phyloP scores from a whole-genome alignment of 2,113 vertebrate species.

The Scalopus aquaticus region DNA sequence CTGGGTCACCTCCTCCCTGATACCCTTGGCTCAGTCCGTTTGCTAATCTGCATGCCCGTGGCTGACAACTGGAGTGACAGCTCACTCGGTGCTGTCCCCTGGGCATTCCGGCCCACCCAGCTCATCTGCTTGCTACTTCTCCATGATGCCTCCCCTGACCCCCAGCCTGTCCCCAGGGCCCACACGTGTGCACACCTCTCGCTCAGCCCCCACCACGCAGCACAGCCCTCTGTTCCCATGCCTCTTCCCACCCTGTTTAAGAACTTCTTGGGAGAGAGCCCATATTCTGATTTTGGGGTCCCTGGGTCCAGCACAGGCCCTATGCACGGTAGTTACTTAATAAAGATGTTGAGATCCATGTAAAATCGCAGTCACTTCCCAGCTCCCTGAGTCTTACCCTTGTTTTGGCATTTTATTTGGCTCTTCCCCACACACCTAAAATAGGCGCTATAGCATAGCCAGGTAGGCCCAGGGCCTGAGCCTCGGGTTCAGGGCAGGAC shows the following conservation, averaged over 20 bases:
- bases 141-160: background rate
- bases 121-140: background rate
- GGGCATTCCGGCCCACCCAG: background rate
- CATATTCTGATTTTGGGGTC: background rate
- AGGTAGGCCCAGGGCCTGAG: background rate
- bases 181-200: background rate
- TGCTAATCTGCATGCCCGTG: background rate
- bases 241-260: background rate
- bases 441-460: background rate
- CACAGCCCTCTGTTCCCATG: background rate
- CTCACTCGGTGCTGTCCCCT: background rate
- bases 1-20: background rate
- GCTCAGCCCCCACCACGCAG: fast-evolving
- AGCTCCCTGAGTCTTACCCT: background rate
- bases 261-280: background rate
- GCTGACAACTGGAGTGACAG: background rate
- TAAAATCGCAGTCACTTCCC: background rate
- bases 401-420: background rate
- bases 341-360: background rate
- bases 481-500: no score
- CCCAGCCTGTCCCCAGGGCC: background rate
- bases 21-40: background rate
- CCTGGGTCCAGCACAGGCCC: background rate
- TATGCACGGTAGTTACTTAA: background rate
- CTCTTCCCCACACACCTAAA: background rate